Conservation (phyloP, 2,797 vertebrate species). For the Hemibagrus guttatus region DNA sequence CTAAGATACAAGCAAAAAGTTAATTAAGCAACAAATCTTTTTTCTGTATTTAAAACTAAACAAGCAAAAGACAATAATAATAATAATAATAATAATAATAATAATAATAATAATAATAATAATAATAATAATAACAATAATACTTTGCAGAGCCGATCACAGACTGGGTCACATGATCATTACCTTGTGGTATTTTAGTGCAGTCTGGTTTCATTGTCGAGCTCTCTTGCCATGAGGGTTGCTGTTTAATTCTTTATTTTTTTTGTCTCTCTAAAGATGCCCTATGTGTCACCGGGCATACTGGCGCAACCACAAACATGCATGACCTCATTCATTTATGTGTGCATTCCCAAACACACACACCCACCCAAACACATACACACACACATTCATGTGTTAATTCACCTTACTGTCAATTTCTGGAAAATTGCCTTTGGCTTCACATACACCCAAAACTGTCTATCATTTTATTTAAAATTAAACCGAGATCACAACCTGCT, state of each 20-base stretch:
- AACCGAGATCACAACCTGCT: slow-evolving; percentile 16
- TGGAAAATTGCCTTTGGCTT: background rate
- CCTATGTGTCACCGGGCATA: background rate
- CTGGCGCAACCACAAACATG: slow-evolving; percentile 13
- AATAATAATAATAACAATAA: too few relatives aligned
- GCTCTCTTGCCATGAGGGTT: slow-evolving; percentile 25
- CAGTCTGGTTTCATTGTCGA: background rate
- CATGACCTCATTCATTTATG: background rate
- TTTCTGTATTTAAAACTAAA: background rate
- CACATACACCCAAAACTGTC: background rate
- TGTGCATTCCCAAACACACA: slow-evolving; percentile 6
- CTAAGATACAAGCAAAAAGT: background rate
- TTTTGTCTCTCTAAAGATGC: background rate
- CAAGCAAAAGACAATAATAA: background rate
- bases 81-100: too few relatives aligned
- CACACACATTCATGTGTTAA: slow-evolving; percentile 17
- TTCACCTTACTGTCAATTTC: background rate
- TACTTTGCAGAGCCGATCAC: background rate
- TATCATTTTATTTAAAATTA: background rate
- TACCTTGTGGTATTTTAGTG: slow-evolving; percentile 31
- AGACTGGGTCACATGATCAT: slow-evolving; percentile 4
- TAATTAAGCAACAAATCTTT: background rate
- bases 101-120: too few relatives aligned
- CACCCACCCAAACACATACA: slow-evolving; percentile 14
- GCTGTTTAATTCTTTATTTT: slow-evolving; percentile 17